A percentile compares a stretch with the other conserved stretches of the same genome.
These are phyloP conservation scores for Zaprionus gabonicus DNA, from an alignment of 1,140 invertebrate genomes.

Conservation along the genomic window DNA sequence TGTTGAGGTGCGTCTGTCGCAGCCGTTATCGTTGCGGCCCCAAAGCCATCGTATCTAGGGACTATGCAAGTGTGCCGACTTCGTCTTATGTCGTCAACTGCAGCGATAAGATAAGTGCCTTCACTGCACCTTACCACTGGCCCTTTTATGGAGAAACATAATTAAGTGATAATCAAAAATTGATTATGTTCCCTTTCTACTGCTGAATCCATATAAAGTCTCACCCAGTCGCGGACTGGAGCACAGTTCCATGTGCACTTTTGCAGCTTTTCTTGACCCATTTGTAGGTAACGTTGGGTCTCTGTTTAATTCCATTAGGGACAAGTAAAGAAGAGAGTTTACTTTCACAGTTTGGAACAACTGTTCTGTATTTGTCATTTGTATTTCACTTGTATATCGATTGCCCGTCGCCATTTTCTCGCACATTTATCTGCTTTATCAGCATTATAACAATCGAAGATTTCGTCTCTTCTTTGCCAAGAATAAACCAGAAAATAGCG, in stretches of 20 bases:
- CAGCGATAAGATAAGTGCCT: slow-evolving; percentile 54
- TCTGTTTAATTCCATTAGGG: slow-evolving; percentile 1
- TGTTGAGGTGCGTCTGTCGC: too few relatives aligned
- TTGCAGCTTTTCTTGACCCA: slow-evolving; percentile 42
- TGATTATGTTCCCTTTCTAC: slow-evolving; percentile 44
- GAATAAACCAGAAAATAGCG: not conserved
- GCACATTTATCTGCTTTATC: not conserved
- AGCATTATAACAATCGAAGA: not conserved
- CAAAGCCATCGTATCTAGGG: not conserved
- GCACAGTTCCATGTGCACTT: slow-evolving; percentile 20
- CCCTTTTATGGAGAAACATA: slow-evolving; percentile 52
- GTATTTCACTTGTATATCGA: too few relatives aligned
- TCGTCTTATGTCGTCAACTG: slow-evolving; percentile 63
- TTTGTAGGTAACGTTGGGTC: slow-evolving; percentile 2
- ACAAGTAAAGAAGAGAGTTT: not conserved
- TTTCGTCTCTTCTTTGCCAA: not conserved
- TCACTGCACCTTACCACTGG: slow-evolving; percentile 2
- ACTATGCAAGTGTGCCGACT: slow-evolving; percentile 60
- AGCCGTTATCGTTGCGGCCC: too few relatives aligned
- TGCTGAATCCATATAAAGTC: slow-evolving; percentile 52
- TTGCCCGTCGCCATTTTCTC: not conserved
- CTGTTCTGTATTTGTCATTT: not conserved
- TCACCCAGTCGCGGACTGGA: not conserved
- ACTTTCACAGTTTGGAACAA: not conserved
- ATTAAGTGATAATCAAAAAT: slow-evolving; percentile 78